Evolutionary conservation across 2,797 vertebrate species (phyloP).

Genomic region (Sebastes paucispinis): DNA sequence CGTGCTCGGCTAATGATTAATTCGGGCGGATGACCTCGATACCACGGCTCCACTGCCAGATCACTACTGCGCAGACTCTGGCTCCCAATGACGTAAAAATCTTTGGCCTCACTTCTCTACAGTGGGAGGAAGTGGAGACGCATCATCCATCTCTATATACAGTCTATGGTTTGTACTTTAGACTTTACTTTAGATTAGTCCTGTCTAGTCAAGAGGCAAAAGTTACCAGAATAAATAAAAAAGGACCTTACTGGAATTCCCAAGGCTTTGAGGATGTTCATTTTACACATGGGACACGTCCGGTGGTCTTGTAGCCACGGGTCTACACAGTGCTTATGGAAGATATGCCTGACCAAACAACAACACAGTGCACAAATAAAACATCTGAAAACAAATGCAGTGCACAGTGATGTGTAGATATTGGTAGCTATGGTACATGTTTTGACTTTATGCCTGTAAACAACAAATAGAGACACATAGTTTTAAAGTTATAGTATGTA

Average conservation of each 20-base stretch:
- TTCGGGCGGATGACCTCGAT: accelerated
- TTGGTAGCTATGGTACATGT: not conserved
- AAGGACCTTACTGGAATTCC: slow-evolving; percentile 90
- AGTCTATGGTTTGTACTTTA: not conserved
- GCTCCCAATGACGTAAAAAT: too few relatives aligned
- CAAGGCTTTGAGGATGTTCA: slow-evolving; percentile 99
- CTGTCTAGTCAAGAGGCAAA: too few relatives aligned
- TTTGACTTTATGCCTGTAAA: not conserved
- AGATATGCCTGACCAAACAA: slow-evolving; percentile 89
- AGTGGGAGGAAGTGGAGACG: too few relatives aligned
- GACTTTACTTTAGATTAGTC: not conserved
- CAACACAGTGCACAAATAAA: not conserved
- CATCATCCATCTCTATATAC: too few relatives aligned
- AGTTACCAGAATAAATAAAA: not conserved
- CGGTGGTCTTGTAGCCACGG: slow-evolving; percentile 98
- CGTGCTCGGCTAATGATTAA: too few relatives aligned
- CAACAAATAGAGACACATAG: not conserved
- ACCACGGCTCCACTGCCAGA: too few relatives aligned
- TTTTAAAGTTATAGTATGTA: not conserved
- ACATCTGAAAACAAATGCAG: not conserved
- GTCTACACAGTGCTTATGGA: slow-evolving; percentile 98
- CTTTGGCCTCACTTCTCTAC: too few relatives aligned
- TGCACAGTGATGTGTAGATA: not conserved
- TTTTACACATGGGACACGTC: slow-evolving; percentile 99
- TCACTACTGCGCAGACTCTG: too few relatives aligned